Base-by-base conservation (phyloP, 2,113 vertebrate genomes). In the Aptenodytes patagonicus region DNA sequence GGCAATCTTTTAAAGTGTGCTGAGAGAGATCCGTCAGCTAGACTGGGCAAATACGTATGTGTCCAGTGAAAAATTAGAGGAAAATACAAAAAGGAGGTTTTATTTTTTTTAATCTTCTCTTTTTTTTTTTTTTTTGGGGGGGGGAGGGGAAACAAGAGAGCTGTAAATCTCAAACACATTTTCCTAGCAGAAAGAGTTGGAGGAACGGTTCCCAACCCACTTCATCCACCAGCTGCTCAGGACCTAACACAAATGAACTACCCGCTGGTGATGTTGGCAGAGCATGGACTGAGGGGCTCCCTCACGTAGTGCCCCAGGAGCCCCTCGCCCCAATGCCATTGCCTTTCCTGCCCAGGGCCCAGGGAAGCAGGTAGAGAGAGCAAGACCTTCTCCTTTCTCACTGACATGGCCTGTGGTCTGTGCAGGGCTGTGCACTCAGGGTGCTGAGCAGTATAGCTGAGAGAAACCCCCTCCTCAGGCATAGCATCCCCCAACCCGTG, bases 401-500 rank as follows among this genome's bases (percentile, higher is more conserved):
- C 44, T 1, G 2, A 18, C 17, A 13, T 13, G 29, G 32, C 17
- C 36, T 68, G 29, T 31, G 26, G 13, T 34, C 46, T 55, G 19
- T n/a, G 52, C 64, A 13, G 36, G 29, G 14, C 36, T 83, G n/a
- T 54, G 51, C 0, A 1, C 10, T 57, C 38, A n/a, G n/a, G 31
- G 20, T 7, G 15, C 54, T 31, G 44, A 65, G 36, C 46, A 25
- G 10, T 29, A 25, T 1, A 29, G 15, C 13, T 62, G 77, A 72
- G 11, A 65, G 38, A 89, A 83, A 62, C 19, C 3, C 15, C 6
- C 18, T 40, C 31, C 18, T 47, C 1, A 0, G 26, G 22, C 17
- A 31, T 0, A 75, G 10, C n/a, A 55, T 31, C 29, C 15, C 15
- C 32, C 17, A 76, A 4, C 11, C 7, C 0, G 0, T n/a, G 51